phyloP scores from a whole-genome alignment of 1,140 invertebrate genomes.

The Magallana gigas region DNA sequence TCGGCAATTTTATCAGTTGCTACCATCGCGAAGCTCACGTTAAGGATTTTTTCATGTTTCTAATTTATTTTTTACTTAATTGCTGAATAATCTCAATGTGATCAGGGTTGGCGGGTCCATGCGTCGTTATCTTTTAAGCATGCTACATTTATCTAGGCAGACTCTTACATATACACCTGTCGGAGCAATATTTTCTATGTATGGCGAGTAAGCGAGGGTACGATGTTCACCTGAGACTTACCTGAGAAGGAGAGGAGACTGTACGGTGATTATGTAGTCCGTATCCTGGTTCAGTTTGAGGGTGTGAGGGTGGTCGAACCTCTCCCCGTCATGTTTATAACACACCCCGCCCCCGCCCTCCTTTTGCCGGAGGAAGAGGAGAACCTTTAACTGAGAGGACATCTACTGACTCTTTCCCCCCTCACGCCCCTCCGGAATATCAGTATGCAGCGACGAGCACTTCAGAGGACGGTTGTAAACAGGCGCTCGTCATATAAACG shows the following conservation, averaged over 20 bases:
- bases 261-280: slow-evolving; percentile 45
- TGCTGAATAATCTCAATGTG: too few species aligned
- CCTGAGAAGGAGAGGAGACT: not conserved
- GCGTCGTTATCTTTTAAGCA: too few species aligned
- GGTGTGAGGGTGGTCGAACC: slow-evolving; percentile 51
- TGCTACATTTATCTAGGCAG: too few species aligned
- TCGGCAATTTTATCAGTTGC: too few species aligned
- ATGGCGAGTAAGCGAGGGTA: too few species aligned
- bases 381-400: slow-evolving; percentile 50
- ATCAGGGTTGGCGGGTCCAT: too few species aligned
- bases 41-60: too few species aligned
- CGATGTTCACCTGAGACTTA: not conserved
- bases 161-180: too few species aligned
- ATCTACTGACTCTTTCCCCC: not conserved
- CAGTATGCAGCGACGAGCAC: not conserved
- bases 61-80: too few species aligned
- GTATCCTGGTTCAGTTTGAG: slow-evolving; percentile 56
- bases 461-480: not conserved
- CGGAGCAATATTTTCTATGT: too few species aligned
- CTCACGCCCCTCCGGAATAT: too few species aligned
- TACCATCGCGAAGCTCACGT: too few species aligned
- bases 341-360: slow-evolving; percentile 44
- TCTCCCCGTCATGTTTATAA: slow-evolving; percentile 57
- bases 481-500: not conserved
- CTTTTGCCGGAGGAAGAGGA: slow-evolving; percentile 45